Evolutionary conservation across 2,888 invertebrate genomes (phyloP).

Genomic region (Diplazon laetatorius): DNA sequence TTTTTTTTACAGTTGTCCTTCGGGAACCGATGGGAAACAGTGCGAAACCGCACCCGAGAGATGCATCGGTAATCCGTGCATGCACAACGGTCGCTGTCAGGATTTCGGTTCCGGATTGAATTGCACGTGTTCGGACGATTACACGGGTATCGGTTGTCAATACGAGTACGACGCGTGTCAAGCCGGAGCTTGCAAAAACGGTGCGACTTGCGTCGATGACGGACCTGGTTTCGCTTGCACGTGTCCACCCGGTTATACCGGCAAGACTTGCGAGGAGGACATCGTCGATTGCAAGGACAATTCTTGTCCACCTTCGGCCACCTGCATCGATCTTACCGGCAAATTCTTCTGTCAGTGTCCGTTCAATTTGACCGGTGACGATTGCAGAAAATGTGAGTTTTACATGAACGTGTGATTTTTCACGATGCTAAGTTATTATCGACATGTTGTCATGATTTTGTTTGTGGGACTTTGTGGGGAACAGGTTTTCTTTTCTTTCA

Average conservation of each 20-base stretch:
- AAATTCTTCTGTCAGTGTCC: conserved; percentile 98
- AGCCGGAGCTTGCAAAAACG: conserved; percentile 95
- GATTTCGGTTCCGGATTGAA: conserved; percentile 98
- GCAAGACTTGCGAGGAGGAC: conserved; percentile 95
- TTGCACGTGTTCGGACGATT: conserved; percentile 95
- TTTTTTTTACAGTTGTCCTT: conserved; percentile 88
- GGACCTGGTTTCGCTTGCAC: conserved; percentile 93
- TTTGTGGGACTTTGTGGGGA: too few species aligned
- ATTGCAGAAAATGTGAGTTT: conserved; percentile 96
- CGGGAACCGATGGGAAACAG: conserved; percentile 97
- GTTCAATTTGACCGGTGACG: conserved; percentile 97
- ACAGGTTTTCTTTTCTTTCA: too few species aligned
- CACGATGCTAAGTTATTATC: not conserved
- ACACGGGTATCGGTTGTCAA: conserved; percentile 94
- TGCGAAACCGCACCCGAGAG: conserved; percentile 98
- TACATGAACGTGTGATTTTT: not conserved
- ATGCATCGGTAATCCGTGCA: conserved; percentile 95
- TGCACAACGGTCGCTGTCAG: conserved; percentile 97
- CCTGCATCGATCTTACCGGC: conserved; percentile 95
- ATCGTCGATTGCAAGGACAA: conserved; percentile 96
- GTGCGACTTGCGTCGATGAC: conserved; percentile 94
- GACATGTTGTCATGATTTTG: too few species aligned
- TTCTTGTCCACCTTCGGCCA: conserved; percentile 96
- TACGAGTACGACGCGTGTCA: conserved; percentile 97
- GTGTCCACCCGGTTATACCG: conserved; percentile 91